Base-by-base conservation (phyloP, 2,797 vertebrate species). In the Periparus ater region DNA sequence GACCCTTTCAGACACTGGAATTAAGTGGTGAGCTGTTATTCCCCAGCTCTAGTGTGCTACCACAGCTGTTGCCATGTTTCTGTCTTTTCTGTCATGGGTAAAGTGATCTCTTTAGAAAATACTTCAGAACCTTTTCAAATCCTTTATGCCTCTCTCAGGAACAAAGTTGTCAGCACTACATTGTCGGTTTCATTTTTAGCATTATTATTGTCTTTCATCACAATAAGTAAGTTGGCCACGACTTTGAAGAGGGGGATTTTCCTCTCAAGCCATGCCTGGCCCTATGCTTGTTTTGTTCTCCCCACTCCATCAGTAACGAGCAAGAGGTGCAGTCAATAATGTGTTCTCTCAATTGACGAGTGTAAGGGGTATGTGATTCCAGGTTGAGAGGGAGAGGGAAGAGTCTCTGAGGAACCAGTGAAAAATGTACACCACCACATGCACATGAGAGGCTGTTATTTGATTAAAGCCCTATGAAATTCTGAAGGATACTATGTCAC, bases 301-400 rank as follows among this genome's bases (percentile, higher is more conserved):
- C 65, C 82, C 95, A 73, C 72, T 96, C 95, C 26, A 10, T 80
- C 88, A 88, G 92, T 65, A 90, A 94, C 65, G 73, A 88, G 60
- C 83, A 61, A 77, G 72, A 92, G 60, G 10, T 53, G 88, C 76
- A 92, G 92, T 42, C 57, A 89, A 32, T 93, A 93, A 78, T 91
- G 88, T 91, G 61, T 95, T 93, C 65, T 70, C 75, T 96, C 9
- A 1, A 57, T 25, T 80, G 70, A 85, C 6, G 32, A 88, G 54
- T 17, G 17, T 84, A 83, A 93, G 89, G 79, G 73, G 94, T 94
- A 77, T 80, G 77, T 73, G 90, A 93, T 88, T 95, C 89, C 95
- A 91, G 54, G 79, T 97, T 97, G 83, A 95, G 75, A 94, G 66
- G 36, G n/a, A 89, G 58, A 74, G 73, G 57, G 83, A 78, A 15